Conservation (phyloP, 2,888 invertebrate species). For the Herminia tarsipennalis region DNA sequence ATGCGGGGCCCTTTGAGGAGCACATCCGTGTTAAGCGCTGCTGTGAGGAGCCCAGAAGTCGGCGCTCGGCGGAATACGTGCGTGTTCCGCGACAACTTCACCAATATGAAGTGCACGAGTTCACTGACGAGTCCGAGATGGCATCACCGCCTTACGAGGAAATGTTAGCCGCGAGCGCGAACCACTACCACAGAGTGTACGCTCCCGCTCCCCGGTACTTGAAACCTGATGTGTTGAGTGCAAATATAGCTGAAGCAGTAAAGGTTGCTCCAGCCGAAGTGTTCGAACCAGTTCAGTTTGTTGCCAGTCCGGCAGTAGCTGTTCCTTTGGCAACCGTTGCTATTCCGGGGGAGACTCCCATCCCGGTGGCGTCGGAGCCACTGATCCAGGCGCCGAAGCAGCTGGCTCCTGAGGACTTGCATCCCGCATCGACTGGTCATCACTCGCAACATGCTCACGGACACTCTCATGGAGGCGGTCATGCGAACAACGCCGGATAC, state of each 20-base stretch:
- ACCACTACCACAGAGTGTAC: constrained; percentile 74
- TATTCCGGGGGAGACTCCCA: constrained; percentile 39
- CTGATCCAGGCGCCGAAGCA: constrained; percentile 46
- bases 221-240: constrained; percentile 56
- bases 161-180: constrained; percentile 77
- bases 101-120: constrained; percentile 77
- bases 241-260: constrained; percentile 16
- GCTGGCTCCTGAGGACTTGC: constrained; percentile 53
- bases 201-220: constrained; percentile 57
- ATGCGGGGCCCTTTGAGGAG: constrained; percentile 62
- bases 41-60: constrained; percentile 51
- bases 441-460: constrained; percentile 62
- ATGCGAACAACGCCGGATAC: constrained; percentile 81
- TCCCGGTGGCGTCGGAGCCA: constrained; percentile 45
- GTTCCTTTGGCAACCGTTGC: constrained; percentile 42
- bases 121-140: constrained; percentile 56
- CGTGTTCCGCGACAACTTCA: constrained; percentile 67
- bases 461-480: constrained; percentile 82
- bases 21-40: constrained; percentile 66
- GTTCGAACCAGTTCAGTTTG: constrained; percentile 43
- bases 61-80: constrained; percentile 53
- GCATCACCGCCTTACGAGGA: constrained; percentile 71
- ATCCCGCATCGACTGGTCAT: constrained; percentile 57
- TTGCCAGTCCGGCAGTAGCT: constrained; percentile 38
- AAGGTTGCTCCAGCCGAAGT: constrained; percentile 33